phyloP scores from a whole-genome alignment of 2,113 vertebrate species.

The Nesoenas mayeri region DNA sequence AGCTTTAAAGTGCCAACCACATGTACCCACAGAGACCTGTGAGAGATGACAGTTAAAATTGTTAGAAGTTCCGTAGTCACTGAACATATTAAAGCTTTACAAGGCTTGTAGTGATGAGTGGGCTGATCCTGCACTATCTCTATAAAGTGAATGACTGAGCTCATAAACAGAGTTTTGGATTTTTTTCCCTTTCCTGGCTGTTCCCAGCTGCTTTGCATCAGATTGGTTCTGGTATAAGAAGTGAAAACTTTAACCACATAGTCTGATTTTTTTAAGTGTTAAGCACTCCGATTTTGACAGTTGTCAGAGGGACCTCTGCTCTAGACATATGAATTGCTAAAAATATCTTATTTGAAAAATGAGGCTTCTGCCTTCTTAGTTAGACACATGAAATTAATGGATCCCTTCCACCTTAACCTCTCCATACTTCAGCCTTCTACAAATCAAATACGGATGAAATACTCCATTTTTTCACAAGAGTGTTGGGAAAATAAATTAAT shows the following conservation, averaged over 20 bases:
- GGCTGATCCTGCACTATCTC: not conserved
- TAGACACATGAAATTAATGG: slow-evolving; percentile 1
- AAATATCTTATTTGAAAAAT: slow-evolving; percentile 36
- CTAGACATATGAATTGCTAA: not conserved
- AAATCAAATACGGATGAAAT: not conserved
- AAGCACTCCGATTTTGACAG: not conserved
- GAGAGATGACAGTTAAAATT: not conserved
- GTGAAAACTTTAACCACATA: not conserved
- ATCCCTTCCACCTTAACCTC: not conserved
- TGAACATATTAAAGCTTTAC: not conserved
- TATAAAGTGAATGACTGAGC: not conserved
- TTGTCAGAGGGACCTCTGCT: not conserved
- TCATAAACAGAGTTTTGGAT: not conserved
- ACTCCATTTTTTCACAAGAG: not conserved
- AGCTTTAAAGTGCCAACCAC: not conserved
- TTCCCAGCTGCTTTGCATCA: not conserved
- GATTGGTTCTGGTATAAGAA: not conserved
- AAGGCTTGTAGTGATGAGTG: not conserved
- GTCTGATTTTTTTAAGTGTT: not conserved
- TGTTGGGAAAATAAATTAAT: not conserved
- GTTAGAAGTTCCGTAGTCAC: not conserved
- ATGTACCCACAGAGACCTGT: not conserved
- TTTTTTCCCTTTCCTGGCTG: not conserved
- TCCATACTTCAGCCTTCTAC: not conserved
- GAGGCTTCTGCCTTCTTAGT: not conserved